Conservation (phyloP, 2,888 invertebrate genomes). For the Drosophila heteroneura region DNA sequence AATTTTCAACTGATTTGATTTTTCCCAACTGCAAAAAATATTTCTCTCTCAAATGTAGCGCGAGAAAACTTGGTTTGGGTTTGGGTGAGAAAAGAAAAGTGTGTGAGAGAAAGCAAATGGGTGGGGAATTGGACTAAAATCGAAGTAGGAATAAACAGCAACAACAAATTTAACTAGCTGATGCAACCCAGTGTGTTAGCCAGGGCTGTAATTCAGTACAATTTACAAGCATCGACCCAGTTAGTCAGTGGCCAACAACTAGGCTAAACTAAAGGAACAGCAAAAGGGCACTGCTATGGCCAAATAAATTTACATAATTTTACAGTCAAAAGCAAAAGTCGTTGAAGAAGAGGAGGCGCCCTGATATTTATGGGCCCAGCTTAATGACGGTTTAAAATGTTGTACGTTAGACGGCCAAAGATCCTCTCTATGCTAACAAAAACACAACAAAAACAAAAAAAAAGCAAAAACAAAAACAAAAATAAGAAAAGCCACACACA, state of each 20-base stretch:
- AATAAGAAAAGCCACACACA: slow-evolving; percentile 31
- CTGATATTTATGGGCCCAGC: slow-evolving; percentile 75
- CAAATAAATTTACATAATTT: slow-evolving; percentile 79
- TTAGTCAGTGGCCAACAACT: slow-evolving; percentile 23
- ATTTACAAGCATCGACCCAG: slow-evolving; percentile 45
- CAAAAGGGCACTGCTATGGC: slow-evolving; percentile 64
- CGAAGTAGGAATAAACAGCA: background rate
- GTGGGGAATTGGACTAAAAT: background rate
- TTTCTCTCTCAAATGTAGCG: slow-evolving; percentile 42
- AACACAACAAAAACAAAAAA: slow-evolving; percentile 11
- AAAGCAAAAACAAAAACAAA: slow-evolving; percentile 14
- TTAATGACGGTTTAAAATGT: slow-evolving; percentile 79
- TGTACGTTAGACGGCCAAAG: slow-evolving; percentile 47
- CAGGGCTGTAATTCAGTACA: slow-evolving; percentile 68
- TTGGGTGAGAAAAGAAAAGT: background rate
- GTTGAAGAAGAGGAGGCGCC: slow-evolving; percentile 22
- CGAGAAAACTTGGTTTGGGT: background rate
- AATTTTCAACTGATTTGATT: slow-evolving; percentile 80
- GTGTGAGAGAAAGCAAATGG: background rate
- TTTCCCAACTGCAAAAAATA: slow-evolving; percentile 52
- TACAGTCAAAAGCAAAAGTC: slow-evolving; percentile 46
- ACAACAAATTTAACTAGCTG: slow-evolving; percentile 3
- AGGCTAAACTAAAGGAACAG: slow-evolving; percentile 45
- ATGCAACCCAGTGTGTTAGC: slow-evolving; percentile 1
- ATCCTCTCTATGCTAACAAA: slow-evolving; percentile 25